These are phyloP conservation scores for Xylophagus ater DNA, from an alignment of 2,888 invertebrate species.

Conservation along the genomic window DNA sequence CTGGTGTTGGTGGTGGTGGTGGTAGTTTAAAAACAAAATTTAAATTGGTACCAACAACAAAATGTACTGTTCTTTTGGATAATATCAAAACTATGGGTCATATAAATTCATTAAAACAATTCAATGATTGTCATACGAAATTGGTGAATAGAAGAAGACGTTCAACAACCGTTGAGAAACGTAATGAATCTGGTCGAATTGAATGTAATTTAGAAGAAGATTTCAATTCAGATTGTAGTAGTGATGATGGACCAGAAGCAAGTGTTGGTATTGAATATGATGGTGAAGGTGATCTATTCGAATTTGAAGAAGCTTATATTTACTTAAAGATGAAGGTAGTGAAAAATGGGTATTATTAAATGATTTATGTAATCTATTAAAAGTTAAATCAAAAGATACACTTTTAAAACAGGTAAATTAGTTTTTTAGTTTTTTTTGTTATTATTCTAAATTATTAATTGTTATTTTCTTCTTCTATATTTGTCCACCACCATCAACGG, in stretches of 20 bases:
- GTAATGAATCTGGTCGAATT: too few species aligned
- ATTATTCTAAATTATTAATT: not conserved
- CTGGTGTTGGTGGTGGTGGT: not conserved
- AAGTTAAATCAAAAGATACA: slow-evolving; percentile 72
- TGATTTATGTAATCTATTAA: slow-evolving; percentile 63
- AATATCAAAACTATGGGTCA: slow-evolving; percentile 18
- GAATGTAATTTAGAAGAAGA: too few species aligned
- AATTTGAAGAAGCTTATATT: slow-evolving; percentile 75
- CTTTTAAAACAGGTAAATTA: slow-evolving; percentile 51
- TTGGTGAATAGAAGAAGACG: slow-evolving; percentile 5
- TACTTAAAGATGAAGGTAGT: slow-evolving; percentile 51
- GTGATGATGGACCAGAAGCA: slow-evolving; percentile 20
- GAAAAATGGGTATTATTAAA: slow-evolving; percentile 73
- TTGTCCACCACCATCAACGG: slow-evolving; percentile 29
- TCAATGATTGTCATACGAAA: slow-evolving; percentile 12
- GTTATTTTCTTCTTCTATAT: slow-evolving; percentile 25
- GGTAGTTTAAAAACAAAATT: slow-evolving; percentile 6
- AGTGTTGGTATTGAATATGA: slow-evolving; percentile 26
- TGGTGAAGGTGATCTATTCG: slow-evolving; percentile 49
- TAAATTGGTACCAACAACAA: slow-evolving; percentile 19
- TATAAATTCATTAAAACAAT: slow-evolving; percentile 19
- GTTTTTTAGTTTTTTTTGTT: not conserved
- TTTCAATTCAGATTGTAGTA: slow-evolving; percentile 43
- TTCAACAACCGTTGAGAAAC: slow-evolving; percentile 24
- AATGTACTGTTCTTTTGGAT: slow-evolving; percentile 24